phyloP scores from a whole-genome alignment of 2,888 invertebrate species.

The Pyrgus malvae region DNA sequence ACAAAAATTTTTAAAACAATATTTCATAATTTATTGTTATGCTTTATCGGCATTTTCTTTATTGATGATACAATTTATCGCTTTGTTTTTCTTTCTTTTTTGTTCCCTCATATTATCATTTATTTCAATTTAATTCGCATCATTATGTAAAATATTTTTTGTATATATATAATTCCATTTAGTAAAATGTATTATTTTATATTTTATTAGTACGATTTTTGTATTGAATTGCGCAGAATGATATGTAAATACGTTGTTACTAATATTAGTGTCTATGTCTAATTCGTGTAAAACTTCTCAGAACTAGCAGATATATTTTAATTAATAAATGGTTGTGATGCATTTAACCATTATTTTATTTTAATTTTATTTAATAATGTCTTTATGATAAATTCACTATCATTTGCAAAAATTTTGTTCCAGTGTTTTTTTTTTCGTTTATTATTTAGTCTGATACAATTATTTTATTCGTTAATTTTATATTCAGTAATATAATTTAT shows the following conservation, averaged over 20 bases:
- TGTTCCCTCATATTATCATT: too few relatives aligned
- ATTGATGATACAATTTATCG: too few relatives aligned
- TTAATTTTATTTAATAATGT: neutral
- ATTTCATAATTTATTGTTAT: constrained; percentile 6
- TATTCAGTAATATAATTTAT: too few relatives aligned
- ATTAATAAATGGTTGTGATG: constrained; percentile 23
- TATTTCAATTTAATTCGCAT: too few relatives aligned
- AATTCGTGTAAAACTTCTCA: neutral
- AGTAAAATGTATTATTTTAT: neutral
- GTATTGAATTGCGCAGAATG: neutral
- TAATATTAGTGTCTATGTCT: neutral
- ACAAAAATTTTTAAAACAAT: neutral
- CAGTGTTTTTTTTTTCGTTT: neutral
- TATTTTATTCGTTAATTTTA: too few relatives aligned
- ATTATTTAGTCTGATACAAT: too few relatives aligned
- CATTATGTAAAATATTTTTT: too few relatives aligned
- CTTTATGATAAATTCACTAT: too few relatives aligned
- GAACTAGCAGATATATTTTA: neutral
- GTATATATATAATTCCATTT: too few relatives aligned
- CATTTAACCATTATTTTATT: constrained; percentile 7
- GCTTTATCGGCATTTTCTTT: too few relatives aligned
- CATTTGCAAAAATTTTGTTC: neutral
- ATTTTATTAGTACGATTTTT: constrained; percentile 9
- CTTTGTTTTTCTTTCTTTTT: too few relatives aligned
- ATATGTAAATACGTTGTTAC: neutral